Evolutionary conservation across 1,140 invertebrate species (phyloP).

Genomic region (Drosophila subobscura): DNA sequence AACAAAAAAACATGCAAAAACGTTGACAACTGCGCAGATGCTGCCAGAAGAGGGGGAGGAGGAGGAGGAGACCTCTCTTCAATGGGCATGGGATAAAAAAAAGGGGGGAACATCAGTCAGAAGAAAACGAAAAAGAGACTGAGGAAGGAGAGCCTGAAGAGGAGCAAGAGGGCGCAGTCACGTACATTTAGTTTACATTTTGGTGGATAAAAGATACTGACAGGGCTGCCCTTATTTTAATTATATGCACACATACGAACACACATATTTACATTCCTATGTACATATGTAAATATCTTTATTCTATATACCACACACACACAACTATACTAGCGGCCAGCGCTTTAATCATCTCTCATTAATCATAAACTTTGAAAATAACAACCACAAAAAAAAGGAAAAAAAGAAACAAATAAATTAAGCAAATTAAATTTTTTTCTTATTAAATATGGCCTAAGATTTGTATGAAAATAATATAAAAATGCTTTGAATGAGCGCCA

Average conservation of each 20-base stretch:
- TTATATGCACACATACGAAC: constrained; percentile 38
- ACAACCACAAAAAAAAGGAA: constrained; percentile 28
- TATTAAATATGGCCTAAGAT: constrained; percentile 61
- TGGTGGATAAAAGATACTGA: constrained; percentile 45
- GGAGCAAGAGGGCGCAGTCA: constrained; percentile 26
- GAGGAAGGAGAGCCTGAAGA: constrained; percentile 9
- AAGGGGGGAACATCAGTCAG: constrained; percentile 22
- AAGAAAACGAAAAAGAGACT: constrained; percentile 3
- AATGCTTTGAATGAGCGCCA: constrained; percentile 3
- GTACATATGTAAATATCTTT: background rate
- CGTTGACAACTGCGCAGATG: constrained; percentile 75
- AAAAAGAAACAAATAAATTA: constrained; percentile 46
- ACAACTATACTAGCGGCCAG: background rate
- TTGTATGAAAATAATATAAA: constrained; percentile 39
- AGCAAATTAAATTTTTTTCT: constrained; percentile 64
- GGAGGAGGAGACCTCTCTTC: background rate
- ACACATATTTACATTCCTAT: background rate
- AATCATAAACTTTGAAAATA: constrained; percentile 73
- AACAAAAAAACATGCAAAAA: constrained; percentile 65
- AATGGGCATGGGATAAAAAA: constrained; percentile 38
- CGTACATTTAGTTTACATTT: constrained; percentile 76
- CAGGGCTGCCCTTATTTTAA: constrained; percentile 41
- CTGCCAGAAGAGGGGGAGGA: constrained; percentile 42
- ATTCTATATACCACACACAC: constrained; percentile 8
- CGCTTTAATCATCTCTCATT: constrained; percentile 72